Base-by-base conservation (phyloP, 2,113 vertebrate genomes). In the Phrynocephalus versicolor region DNA sequence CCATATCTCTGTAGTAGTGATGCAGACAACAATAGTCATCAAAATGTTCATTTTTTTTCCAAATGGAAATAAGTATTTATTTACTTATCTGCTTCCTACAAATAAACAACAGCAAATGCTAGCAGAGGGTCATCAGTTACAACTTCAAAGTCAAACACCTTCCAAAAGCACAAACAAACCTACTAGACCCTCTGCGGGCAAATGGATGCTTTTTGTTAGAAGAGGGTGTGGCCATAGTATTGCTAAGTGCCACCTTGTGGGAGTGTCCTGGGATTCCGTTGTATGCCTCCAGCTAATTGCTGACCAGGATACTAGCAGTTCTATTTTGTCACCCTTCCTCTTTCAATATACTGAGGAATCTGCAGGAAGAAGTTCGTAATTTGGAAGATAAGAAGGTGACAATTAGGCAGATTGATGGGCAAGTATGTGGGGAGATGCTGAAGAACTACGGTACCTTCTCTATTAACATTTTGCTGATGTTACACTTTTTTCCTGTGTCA, bases 401-500 rank as follows among this genome's bases (percentile, higher is more conserved):
- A 0, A 73, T 89, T 82, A 85, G 55, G 21, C 45, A 88, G 88
- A 86, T 41, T 60, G 45, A 91, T 90, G 89, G 72, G 10, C 58
- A 80, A 27, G 39, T 67, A 88, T 73, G 75, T 21, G 8, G 16
- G 35, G 33, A 80, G 70, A 27, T 45, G n/a, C 3, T 25, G 1
- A 45, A 65, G 23, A 83, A 65, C 75, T 14, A 13, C 79, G 19
- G 71, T 78, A 14, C 62, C 85, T 60, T 74, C 74, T 51, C 83
- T 88, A 87, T 93, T 90, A 91, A 83, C 74, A 73, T 88, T 85
- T 84, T 89, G 90, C 90, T 93, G 91, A 91, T 81, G 86, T 84
- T n/a, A 18, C 76, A 83, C 35, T 30, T 90, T 93, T n/a, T 90
- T 37, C 23, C 65, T 37, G 6, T 70, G 73, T 86, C 82, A 88